Evolutionary conservation across 2,888 invertebrate species (phyloP), one percentile per base, ranked within the genome.

Genomic region (Drosophila ustulata): DNA sequence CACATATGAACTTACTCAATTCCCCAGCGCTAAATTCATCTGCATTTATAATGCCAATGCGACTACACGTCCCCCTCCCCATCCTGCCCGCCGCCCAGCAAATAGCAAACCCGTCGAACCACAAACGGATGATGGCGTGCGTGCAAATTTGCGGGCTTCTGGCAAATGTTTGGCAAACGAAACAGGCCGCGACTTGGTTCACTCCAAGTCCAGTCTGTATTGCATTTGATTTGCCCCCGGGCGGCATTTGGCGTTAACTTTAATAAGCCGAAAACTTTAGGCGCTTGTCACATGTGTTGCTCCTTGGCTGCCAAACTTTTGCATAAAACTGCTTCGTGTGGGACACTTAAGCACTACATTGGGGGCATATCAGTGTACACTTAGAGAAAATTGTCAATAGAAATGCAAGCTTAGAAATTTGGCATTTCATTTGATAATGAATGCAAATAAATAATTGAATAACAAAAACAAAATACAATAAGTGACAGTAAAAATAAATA

Each of bases 71-170:
- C 28, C 18, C 18, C 4, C 3, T n/a, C 18, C 7, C 3, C 25
- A 23, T 9, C n/a, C 11, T 11, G n/a, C n/a, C 30, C 7, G 13
- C 61, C 55, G 34, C 34, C 43, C 53, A 55, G 28, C 56, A 62
- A n/a, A 11, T 37, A 18, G 13, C 37, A 37, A 23, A 23, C 11
- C 34, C 25, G 37, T 4, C 23, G 23, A 30, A 45, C 56, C 47
- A 28, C 13, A 49, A 56, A 62, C 18, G 56, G 41, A 39, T 39
- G 43, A 46, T 85, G 50, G 79, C 66, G 68, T 79, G 88, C 71
- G 88, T 75, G 75, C 66, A 82, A 88, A 88, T 85, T 88, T 88
- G 51, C 88, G 75, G 63, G 53, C 76, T 47, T 52, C 56, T 41
- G 45, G 64, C 66, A 43, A 53, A 59, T 59, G 52, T 67, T 53